phyloP scores from a whole-genome alignment of 2,888 invertebrate species.

The Drosophila borborema region DNA sequence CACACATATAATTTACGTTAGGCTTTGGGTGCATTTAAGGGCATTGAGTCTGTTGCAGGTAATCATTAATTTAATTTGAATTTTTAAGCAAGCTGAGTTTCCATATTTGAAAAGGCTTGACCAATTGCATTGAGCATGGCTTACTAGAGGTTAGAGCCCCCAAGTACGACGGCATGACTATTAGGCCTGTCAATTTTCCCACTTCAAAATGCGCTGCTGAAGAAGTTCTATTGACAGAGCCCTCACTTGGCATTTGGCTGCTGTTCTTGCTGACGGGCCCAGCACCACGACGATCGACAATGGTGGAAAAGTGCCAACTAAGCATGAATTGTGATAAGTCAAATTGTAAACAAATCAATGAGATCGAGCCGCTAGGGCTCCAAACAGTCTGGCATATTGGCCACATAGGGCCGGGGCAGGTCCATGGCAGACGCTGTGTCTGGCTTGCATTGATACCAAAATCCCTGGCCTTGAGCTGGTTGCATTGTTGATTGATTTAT shows the following conservation, averaged over 20 bases:
- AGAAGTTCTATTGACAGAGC: constrained; percentile 79
- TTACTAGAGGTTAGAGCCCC: not conserved
- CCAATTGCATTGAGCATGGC: constrained; percentile 41
- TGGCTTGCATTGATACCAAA: constrained; percentile 34
- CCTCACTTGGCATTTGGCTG: constrained; percentile 47
- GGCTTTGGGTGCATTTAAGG: not conserved
- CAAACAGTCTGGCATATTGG: constrained; percentile 77
- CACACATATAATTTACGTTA: not conserved
- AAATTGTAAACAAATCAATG: constrained; percentile 72
- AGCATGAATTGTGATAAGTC: constrained; percentile 76
- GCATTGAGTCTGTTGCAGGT: not conserved
- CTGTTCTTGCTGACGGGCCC: constrained; percentile 33
- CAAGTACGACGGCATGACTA: constrained; percentile 47
- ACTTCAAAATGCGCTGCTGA: constrained; percentile 74
- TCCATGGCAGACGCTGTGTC: constrained; percentile 57
- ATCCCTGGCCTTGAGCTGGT: constrained; percentile 38
- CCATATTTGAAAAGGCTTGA: constrained; percentile 37
- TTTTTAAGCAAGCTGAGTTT: not conserved
- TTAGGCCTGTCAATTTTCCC: constrained; percentile 73
- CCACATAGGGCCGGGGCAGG: constrained; percentile 49
- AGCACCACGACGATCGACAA: constrained; percentile 28
- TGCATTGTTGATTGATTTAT: constrained; percentile 80
- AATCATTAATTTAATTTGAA: constrained; percentile 2
- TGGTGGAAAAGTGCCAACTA: constrained; percentile 71
- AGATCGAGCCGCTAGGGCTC: constrained; percentile 62